Base-by-base conservation (phyloP, 2,797 vertebrate genomes). In the Epinephelus malabaricus region DNA sequence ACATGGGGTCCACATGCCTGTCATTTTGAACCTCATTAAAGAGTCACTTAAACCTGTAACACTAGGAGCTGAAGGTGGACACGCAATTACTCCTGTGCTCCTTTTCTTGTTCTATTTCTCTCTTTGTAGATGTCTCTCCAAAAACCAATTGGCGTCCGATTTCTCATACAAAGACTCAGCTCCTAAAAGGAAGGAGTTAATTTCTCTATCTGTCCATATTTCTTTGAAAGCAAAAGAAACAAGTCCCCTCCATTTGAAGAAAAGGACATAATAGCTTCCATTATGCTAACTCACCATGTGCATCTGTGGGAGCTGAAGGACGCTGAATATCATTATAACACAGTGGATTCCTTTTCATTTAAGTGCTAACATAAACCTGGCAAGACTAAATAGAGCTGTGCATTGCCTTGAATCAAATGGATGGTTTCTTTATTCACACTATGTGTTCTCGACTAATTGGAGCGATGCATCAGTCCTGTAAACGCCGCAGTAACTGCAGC, bases 21-120 rank as follows among this genome's bases (percentile, higher is more conserved):
- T 91, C 94, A 93, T 92, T 92, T 92, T 92, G 90, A 94, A 95
- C 90, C 92, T 94, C 92, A 94, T 95, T 93, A 95, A 93, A 91
- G 89, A 93, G 92, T 92, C 88, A 92, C 92, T 93, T 93, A 93
- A 93, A 91, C 87, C 82, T 40, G 91, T 90, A 95, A 93, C 91
- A 88, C 86, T 66, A 90, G 89, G 87, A 92, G 90, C 89, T 58
- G 80, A 86, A 86, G 86, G 88, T 86, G 90, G 88, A 88, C 73
- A 68, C 27, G 68, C 67, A 43, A 71, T 75, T 23, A 65, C 71
- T 83, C 81, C 59, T 14, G 27, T 17, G 43, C 72, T 74, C 72
- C 56, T 76, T 84, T 77, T 76, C 59, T 56, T 64, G 58, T 67
- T 75, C 78, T 45, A 50, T 84, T 75, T 80, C 77, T 69, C 49